These are phyloP conservation scores for Epinephelus cyanopodus DNA, from an alignment of 2,113 vertebrate genomes.

Conservation along the genomic window DNA sequence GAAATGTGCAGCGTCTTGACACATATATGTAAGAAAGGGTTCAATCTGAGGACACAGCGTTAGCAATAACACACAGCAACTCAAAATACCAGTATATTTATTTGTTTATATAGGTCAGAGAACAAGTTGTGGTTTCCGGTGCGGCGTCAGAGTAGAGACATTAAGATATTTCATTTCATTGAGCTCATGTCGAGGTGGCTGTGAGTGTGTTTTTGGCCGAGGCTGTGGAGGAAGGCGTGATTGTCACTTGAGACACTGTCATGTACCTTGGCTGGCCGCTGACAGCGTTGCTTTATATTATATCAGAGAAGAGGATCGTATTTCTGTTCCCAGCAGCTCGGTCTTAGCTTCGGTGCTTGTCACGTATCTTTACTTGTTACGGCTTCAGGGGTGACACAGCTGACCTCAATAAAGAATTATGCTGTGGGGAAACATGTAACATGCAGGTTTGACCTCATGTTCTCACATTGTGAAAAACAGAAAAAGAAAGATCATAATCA, in stretches of 20 bases:
- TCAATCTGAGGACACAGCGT: neutral
- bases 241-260: slow-evolving; percentile 21
- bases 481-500: neutral
- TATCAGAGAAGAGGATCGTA: neutral
- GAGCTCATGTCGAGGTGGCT: neutral
- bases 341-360: neutral
- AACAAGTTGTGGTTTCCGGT: neutral
- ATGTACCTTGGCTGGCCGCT: neutral
- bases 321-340: slow-evolving; percentile 5
- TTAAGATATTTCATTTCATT: neutral
- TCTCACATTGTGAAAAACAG: neutral
- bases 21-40: neutral
- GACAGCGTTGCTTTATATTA: neutral
- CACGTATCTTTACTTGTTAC: neutral
- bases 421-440: neutral
- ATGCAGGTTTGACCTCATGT: neutral
- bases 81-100: neutral
- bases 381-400: neutral
- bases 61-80: neutral
- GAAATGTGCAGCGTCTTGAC: neutral
- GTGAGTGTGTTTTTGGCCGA: slow-evolving; percentile 22
- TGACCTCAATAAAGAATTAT: neutral
- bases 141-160: neutral
- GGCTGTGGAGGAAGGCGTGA: slow-evolving; percentile 20
- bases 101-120: neutral